These are phyloP conservation scores for Maylandia zebra DNA, from an alignment of 2,113 vertebrate species.

Conservation along the genomic window DNA sequence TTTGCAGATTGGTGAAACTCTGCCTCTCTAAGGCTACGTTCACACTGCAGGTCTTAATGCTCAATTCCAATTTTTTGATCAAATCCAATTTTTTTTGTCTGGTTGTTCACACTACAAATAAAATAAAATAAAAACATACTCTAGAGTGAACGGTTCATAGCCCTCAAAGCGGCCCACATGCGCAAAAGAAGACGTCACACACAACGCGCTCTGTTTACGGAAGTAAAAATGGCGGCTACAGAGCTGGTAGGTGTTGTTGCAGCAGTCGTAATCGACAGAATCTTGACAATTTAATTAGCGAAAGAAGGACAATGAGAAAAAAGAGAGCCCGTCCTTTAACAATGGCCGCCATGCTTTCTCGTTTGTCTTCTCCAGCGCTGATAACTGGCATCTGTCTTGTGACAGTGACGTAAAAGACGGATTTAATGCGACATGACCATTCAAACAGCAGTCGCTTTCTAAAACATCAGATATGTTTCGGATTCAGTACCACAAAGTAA, in stretches of 20 bases:
- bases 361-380: background rate
- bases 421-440: background rate
- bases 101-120: background rate
- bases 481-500: background rate
- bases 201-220: background rate
- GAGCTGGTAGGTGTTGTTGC: background rate
- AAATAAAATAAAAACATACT: background rate
- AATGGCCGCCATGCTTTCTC: background rate
- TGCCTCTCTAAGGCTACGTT: background rate
- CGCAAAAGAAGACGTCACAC: background rate
- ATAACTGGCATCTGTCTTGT: background rate
- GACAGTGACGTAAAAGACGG: background rate
- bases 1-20: background rate
- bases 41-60: background rate
- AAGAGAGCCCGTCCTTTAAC: background rate
- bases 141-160: background rate
- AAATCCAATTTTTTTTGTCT: background rate
- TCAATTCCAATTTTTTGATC: background rate
- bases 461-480: background rate
- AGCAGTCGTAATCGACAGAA: background rate
- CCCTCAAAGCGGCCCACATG: background rate
- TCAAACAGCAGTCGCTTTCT: background rate
- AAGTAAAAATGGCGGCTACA: background rate
- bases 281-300: background rate
- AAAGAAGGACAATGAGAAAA: background rate